Percentiles rank a stretch among this genome's conserved stretches.
Conservation (phyloP, 2,888 invertebrate species). For the Lithophane leautieri region DNA sequence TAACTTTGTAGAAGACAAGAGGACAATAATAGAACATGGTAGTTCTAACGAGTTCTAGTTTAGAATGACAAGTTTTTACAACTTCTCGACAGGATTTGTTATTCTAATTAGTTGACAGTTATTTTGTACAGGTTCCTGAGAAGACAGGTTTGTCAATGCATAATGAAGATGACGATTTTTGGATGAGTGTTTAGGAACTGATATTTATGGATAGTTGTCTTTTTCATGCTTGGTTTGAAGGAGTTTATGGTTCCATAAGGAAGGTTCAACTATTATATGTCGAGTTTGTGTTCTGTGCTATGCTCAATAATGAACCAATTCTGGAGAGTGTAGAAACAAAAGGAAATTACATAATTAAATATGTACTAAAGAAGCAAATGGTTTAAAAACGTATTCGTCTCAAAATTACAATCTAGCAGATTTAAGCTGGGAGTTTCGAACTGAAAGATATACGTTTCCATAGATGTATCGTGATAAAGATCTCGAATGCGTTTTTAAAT, state of each 20-base stretch:
- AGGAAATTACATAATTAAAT: not conserved
- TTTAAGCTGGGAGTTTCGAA: not conserved
- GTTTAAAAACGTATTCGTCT: constrained; percentile 8
- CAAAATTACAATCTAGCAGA: constrained; percentile 12
- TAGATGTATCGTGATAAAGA: constrained; percentile 32
- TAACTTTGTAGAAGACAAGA: constrained; percentile 7
- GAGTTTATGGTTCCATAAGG: not conserved
- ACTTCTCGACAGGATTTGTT: constrained; percentile 65
- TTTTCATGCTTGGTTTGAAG: not conserved
- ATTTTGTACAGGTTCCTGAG: constrained; percentile 22
- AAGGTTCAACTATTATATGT: not conserved
- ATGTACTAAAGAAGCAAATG: constrained; percentile 4
- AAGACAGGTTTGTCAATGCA: not conserved
- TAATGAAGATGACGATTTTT: constrained; percentile 12
- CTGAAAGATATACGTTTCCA: constrained; percentile 20
- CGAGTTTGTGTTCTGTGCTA: not conserved
- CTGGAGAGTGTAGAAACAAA: not conserved
- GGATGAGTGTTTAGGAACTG: not conserved
- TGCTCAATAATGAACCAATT: not conserved
- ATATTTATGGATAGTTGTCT: not conserved
- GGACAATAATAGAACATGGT: constrained; percentile 40
- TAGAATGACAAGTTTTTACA: constrained; percentile 57
- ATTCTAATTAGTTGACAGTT: constrained; percentile 65
- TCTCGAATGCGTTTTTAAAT: constrained; percentile 34
- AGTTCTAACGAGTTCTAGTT: constrained; percentile 59